Evolutionary conservation across 2,113 vertebrate genomes (phyloP), one percentile per base, ranked within the genome.

Genomic region (Anguilla japonica): DNA sequence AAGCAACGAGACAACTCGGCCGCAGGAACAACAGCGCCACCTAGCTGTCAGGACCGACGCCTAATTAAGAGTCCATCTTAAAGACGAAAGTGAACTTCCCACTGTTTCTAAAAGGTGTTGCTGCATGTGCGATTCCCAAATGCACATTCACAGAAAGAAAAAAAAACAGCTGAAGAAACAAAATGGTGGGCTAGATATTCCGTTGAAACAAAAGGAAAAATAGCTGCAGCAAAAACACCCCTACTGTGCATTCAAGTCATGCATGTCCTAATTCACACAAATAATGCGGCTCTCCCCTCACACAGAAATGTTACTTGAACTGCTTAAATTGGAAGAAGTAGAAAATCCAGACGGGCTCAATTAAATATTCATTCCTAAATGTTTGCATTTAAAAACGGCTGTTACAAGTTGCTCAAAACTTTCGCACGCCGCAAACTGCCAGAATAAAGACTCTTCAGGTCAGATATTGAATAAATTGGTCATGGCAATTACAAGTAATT

Each of bases 301-400:
- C 5, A 75, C n/a, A 75, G 71, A 75, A 75, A 75, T 75, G 71
- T 75, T 75, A 75, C n/a, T 75, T 75, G 71, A 75, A 75, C 71
- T 75, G 29, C 71, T 75, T 75, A 75, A 75, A 29, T 75, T 75
- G 71, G 26, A 75, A 75, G 71, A 75, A 75, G 71, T 75, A 34
- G 71, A 75, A 75, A 75, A 75, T 75, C 71, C 71, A 75, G 71
- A 75, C 71, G 8, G 22, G 71, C 71, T 75, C 71, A 34, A 75
- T 75, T 75, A 75, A 75, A 75, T 75, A 75, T 75, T 75, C 26
- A 75, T 34, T 75, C 71, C 13, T 75, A 75, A 75, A 75, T 75
- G 71, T 34, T n/a, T 75, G 26, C 26, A 75, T 75, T 71, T 71
- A 71, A 71, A 60, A 71, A 71, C 22, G 63, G 26, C 20, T 11